A percentile compares a stretch with the other conserved stretches of the same genome.
phyloP scores from a whole-genome alignment of 2,113 vertebrate genomes.

The Crypturellus undulatus region DNA sequence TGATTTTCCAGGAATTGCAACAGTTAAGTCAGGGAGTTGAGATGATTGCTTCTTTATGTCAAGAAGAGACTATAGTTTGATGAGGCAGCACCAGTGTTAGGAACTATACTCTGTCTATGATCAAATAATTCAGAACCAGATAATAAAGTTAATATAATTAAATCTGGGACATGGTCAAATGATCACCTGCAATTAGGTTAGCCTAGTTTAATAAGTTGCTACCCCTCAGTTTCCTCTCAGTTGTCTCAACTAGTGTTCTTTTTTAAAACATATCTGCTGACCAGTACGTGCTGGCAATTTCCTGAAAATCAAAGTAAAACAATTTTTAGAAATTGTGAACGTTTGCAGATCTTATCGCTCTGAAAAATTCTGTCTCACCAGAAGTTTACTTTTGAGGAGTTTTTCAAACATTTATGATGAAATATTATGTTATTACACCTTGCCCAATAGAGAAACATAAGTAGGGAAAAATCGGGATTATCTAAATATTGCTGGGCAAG shows the following conservation, averaged over 20 bases:
- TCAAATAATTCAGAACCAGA: conserved; percentile 40
- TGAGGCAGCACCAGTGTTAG: conserved; percentile 29
- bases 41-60: conserved; percentile 4
- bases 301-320: neutral
- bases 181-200: conserved; percentile 52
- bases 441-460: neutral
- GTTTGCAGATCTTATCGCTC: neutral
- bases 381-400: neutral
- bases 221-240: neutral
- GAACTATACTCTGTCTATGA: conserved; percentile 29
- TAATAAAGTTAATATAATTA: conserved; percentile 56
- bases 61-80: conserved; percentile 25
- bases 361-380: neutral
- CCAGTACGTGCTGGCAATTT: neutral
- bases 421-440: neutral
- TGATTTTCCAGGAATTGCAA: neutral
- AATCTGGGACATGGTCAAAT: conserved; percentile 37
- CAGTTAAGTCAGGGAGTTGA: neutral
- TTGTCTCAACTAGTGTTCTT: neutral
- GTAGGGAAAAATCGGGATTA: neutral
- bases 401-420: neutral
- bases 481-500: neutral
- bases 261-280: neutral
- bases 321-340: neutral
- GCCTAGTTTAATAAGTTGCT: neutral